Evolutionary conservation across 2,888 invertebrate species (phyloP), one percentile per base, ranked within the genome.

Genomic region (Chrysomela aeneicollis): DNA sequence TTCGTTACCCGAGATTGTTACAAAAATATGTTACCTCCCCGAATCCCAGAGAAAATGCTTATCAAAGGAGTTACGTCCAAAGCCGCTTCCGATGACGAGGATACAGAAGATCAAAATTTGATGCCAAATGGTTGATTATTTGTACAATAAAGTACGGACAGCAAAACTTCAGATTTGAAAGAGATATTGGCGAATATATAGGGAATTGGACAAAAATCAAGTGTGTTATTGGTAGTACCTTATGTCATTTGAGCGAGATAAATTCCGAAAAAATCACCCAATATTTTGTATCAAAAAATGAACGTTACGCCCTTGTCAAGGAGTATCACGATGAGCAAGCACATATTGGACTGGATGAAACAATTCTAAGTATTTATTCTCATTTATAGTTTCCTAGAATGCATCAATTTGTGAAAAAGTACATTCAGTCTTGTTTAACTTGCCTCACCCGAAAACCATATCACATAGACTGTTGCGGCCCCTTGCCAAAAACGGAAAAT

Each of bases 191-290:
- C 32, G 10, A 35, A n/a, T n/a, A n/a, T n/a, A 51, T 51, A 12
- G 51, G 6, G 51, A 51, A 51, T 26, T 51, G 19, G 22, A 51
- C 12, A 51, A 51, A 51, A 51, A 22, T 1, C 51, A 51, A 22
- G 2, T 55, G 55, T 37, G 19, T 55, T 12, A 55, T 55, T 12
- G 55, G 55, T 37, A 55, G 35, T 55, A 55, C 55, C 17, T 19
- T 55, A 42, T 55, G 55, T 37, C 55, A 55, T 37, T 35, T 55
- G 35, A 55, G 55, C 19, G 37, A 55, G 18, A 55, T 35, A 18
- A 55, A 55, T 55, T 55, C 55, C 2, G 55, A 55, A 37, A 55
- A 37, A 37, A 3, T 55, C 2, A 55, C 42, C 9, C 55, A 55
- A 18, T 55, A 55, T 18, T 55, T 55, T 37, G 55, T 55, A 19